These are phyloP conservation scores for Platalea minor DNA, from an alignment of 2,797 vertebrate genomes.

Conservation along the genomic window DNA sequence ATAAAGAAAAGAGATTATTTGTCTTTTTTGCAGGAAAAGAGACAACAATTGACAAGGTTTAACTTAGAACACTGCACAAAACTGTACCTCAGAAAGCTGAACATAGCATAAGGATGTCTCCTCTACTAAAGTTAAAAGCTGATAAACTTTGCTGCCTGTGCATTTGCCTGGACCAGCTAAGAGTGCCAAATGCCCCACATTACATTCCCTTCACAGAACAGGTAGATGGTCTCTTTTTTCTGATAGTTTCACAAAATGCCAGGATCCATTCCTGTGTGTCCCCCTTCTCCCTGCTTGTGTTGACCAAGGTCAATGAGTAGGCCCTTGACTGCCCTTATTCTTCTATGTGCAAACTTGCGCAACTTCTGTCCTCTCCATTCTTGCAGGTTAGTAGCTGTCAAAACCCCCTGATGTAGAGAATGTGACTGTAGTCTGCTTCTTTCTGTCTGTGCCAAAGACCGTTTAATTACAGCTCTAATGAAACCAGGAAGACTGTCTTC, in stretches of 20 bases:
- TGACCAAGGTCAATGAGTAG: neutral
- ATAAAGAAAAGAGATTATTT: neutral
- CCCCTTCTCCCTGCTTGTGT: neutral
- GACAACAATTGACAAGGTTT: neutral
- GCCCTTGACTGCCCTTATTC: neutral
- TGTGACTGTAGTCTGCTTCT: neutral
- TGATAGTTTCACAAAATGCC: neutral
- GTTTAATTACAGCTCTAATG: neutral
- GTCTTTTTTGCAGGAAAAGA: neutral
- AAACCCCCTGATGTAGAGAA: neutral
- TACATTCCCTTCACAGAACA: neutral
- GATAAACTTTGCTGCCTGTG: neutral
- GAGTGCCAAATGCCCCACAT: neutral
- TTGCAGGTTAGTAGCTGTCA: neutral
- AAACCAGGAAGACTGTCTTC: neutral
- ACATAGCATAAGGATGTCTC: neutral
- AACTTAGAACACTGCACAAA: neutral
- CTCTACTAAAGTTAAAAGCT: neutral
- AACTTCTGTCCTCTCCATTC: neutral
- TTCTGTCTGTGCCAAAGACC: neutral
- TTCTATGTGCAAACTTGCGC: accelerated
- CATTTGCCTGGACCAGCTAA: neutral
- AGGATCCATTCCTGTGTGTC: neutral
- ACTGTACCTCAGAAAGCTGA: neutral
- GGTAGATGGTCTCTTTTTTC: neutral